These are phyloP conservation scores for Lasioglossum pauxillum DNA, from an alignment of 2,888 invertebrate genomes.

Conservation along the genomic window DNA sequence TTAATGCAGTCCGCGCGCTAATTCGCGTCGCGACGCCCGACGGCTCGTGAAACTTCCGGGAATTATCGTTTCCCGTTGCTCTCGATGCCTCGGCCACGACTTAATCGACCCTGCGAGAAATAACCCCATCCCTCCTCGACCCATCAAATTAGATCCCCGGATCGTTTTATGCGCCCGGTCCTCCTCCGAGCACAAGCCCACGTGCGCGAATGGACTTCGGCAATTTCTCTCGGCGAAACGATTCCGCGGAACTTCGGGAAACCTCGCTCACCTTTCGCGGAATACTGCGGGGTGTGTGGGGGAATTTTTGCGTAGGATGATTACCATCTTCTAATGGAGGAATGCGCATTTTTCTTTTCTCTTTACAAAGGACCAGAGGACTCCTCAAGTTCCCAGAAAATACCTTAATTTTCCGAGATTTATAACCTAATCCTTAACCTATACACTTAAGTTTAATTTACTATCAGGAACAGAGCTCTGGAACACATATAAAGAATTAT, in stretches of 20 bases:
- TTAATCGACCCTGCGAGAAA: conserved; percentile 1
- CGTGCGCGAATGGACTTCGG: background rate
- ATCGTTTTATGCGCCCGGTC: background rate
- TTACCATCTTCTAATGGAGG: too few relatives aligned
- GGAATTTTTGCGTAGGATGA: too few relatives aligned
- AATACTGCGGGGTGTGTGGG: too few relatives aligned
- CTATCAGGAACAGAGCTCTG: too few relatives aligned
- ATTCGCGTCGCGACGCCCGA: background rate
- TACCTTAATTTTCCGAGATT: too few relatives aligned
- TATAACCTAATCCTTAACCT: too few relatives aligned
- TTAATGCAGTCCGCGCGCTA: background rate
- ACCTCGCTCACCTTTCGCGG: background rate
- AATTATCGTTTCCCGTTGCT: background rate
- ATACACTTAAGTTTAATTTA: too few relatives aligned
- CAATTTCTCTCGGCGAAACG: background rate
- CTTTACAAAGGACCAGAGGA: too few relatives aligned
- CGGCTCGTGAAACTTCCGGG: background rate
- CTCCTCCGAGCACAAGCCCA: background rate
- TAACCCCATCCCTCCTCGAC: background rate
- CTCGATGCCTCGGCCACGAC: background rate
- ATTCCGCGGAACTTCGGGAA: background rate
- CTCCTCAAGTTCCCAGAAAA: too few relatives aligned
- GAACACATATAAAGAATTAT: too few relatives aligned
- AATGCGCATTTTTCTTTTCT: too few relatives aligned
- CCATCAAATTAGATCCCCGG: background rate